Base-by-base conservation (phyloP, 2,888 invertebrate genomes). In the Andrena bicolor region DNA sequence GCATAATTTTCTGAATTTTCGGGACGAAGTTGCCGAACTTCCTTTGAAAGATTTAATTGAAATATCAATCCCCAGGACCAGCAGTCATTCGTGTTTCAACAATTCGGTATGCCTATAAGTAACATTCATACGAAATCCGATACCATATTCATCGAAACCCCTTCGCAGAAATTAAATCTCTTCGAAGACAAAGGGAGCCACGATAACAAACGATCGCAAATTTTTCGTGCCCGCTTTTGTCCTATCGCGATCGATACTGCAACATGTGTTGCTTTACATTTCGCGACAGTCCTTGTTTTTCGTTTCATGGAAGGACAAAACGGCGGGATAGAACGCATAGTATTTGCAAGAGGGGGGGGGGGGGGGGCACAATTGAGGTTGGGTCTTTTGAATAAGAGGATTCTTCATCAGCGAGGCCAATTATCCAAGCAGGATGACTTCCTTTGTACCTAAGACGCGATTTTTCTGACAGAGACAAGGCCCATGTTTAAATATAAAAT, bases 91-190 rank as follows among this genome's bases (percentile, higher is more conserved):
- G 10, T 10, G 13, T 41, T 3, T 41, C 41, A 41, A 41, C 13
- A 10, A 16, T 1, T 16, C 41, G 4, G 5, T 41, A 41, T 16
- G 10, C 53, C 2, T 13, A 28, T 41, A 41, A 35, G 53, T 56
- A 68, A 26, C 32, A 7, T 53, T 51, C 8, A n/a, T 6, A 1
- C 23, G 66, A 65, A 60, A 60, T 41, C 28, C 30, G 48, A 7
- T 20, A 20, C 35, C 28, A 65, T 49, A 77, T 74, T 65, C 58
- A 13, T 28, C 49, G 26, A 28, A 28, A 49, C 4, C 32, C 73
- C 26, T 28, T 16, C 7, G n/a, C 20, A 48, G 49, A 60, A 74
- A 77, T 77, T 65, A 77, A 77, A 74, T 60, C 74, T 60, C 16
- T 23, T n/a, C 65, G 10, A 49, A 16, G 58, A 65, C 76, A 77